These are phyloP conservation scores for Crocallis elinguaria DNA, from an alignment of 2,888 invertebrate species.

Conservation along the genomic window DNA sequence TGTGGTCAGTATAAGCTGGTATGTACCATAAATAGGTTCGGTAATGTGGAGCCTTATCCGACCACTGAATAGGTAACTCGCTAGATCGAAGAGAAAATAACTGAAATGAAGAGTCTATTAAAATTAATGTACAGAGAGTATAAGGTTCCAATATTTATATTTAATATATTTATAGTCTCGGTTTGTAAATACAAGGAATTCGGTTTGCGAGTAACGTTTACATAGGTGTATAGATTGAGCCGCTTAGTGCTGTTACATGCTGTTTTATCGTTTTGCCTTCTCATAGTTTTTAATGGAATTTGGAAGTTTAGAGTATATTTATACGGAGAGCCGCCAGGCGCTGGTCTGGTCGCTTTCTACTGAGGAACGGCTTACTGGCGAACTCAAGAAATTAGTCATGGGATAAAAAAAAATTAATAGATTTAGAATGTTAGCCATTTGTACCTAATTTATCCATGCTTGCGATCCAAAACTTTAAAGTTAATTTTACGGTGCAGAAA, in stretches of 20 bases:
- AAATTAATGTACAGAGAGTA: constrained; percentile 76
- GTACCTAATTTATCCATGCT: too few species aligned
- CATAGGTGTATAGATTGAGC: constrained; percentile 49
- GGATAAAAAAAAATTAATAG: too few species aligned
- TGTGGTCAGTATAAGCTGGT: neutral
- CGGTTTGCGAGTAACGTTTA: constrained; percentile 51
- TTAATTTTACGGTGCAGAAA: too few species aligned
- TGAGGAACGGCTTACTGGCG: neutral
- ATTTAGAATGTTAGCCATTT: too few species aligned
- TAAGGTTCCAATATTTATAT: constrained; percentile 72
- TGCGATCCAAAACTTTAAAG: too few species aligned
- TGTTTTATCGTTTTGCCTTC: constrained; percentile 39
- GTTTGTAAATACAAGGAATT: constrained; percentile 68
- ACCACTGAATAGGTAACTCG: constrained; percentile 26
- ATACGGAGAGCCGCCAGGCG: neutral
- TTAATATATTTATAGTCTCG: constrained; percentile 51
- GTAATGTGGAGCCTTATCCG: constrained; percentile 7
- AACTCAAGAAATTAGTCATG: too few species aligned
- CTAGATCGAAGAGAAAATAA: constrained; percentile 27
- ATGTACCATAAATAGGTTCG: neutral
- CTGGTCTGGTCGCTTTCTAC: constrained; percentile 14
- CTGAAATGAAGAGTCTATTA: constrained; percentile 56
- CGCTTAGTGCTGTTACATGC: constrained; percentile 46
- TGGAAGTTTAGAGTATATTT: constrained; percentile 30
- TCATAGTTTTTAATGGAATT: constrained; percentile 34